Percentiles rank a stretch among this genome's conserved stretches.
Conservation (phyloP, 2,113 vertebrate species). For the Nesoenas mayeri region DNA sequence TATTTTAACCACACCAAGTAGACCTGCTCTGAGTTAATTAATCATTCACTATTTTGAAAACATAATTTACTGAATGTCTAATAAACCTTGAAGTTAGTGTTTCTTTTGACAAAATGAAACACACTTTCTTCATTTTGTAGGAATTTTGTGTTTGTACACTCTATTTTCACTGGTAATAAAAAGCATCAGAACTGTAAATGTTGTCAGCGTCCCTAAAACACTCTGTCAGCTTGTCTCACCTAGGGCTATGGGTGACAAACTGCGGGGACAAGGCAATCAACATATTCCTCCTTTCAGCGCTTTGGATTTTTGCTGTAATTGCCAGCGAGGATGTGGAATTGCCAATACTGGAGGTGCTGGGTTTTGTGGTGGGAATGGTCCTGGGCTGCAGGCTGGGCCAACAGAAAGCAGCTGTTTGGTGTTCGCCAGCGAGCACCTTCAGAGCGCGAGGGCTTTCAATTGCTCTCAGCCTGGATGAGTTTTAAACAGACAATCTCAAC, state of each 20-base stretch:
- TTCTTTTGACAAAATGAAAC: conserved; percentile 1
- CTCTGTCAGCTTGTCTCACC: background rate
- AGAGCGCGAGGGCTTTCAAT: background rate
- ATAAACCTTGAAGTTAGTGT: background rate
- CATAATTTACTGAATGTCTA: background rate
- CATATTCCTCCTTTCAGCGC: background rate
- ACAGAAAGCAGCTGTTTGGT: background rate
- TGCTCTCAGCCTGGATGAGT: background rate
- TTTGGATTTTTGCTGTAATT: background rate
- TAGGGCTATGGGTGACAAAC: background rate
- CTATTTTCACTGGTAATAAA: background rate
- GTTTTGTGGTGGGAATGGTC: background rate
- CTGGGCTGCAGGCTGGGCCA: background rate
- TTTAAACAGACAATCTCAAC: conserved; percentile 17
- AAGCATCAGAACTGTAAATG: background rate
- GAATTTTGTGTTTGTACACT: background rate
- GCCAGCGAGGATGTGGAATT: background rate
- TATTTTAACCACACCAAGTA: background rate
- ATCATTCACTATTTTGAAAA: conserved; percentile 25
- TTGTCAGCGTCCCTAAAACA: background rate
- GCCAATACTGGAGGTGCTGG: background rate
- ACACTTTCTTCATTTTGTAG: background rate
- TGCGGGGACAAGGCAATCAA: background rate
- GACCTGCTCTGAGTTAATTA: background rate
- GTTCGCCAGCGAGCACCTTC: background rate